Base-by-base conservation (phyloP, 2,888 invertebrate genomes). In the Metalampra italica region DNA sequence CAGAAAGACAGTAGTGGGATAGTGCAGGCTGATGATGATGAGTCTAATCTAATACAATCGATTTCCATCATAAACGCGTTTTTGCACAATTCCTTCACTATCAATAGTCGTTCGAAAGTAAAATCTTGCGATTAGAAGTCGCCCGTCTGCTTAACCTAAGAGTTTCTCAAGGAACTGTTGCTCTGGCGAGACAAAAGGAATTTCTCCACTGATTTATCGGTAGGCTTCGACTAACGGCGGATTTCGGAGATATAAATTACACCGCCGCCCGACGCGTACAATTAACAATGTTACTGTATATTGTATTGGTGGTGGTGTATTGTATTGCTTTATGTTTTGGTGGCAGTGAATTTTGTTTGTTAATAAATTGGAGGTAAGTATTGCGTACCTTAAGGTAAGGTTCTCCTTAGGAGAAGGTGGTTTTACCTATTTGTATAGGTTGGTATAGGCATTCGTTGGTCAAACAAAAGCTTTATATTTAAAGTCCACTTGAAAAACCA, bases 181-280 rank as follows among this genome's bases (percentile, higher is more conserved):
- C 78, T 64, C 58, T 55, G 53, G 52, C 46, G 58, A 73, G 72
- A 77, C 78, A 78, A 80, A 79, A 77, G 80, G 78, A 71, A 69
- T 72, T 71, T 67, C 57, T 52, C 57, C 62, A 51, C 70, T 81
- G 79, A 83, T 82, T 82, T 82, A 83, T 82, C 62, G 71, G 66
- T 54, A 57, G 65, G 70, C 66, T 64, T 59, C 69, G 63, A 70
- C 66, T 75, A 75, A 75, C 71, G 71, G 75, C 53, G 66, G 71
- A 70, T 66, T 60, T 67, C 15, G 59, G 61, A 57, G 68, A 68
- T 71, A 79, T 80, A 81, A 82, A 80, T 82, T 74, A 80, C 75
- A 62, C 59, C 52, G 59, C 55, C 57, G 51, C 52, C 64, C 64
- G 64, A 61, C 68, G 57, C 56, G 54, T 46, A 71, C 70, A 74